Conservation (phyloP, 2,113 vertebrate species). For the Centrocercus urophasianus region DNA sequence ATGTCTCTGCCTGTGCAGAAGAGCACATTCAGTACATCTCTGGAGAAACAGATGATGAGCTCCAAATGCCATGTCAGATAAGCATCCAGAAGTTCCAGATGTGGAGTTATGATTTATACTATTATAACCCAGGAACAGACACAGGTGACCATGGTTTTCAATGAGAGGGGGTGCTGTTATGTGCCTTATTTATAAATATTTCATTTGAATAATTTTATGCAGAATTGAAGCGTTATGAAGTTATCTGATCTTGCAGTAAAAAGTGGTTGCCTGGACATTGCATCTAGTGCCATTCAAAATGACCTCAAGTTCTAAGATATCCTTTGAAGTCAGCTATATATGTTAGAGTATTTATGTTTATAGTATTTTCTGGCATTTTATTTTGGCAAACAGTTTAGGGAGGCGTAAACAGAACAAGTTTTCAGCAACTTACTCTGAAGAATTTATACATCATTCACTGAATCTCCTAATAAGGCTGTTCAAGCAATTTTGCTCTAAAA, state of each 20-base stretch:
- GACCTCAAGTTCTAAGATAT: not conserved
- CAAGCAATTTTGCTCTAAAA: not conserved
- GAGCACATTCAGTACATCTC: not conserved
- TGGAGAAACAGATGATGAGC: not conserved
- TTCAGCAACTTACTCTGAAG: not conserved
- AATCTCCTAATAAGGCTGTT: not conserved
- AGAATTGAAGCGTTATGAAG: not conserved
- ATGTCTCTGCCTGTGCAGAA: not conserved
- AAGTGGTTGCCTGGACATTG: not conserved
- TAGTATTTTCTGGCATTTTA: not conserved
- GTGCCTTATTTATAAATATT: not conserved
- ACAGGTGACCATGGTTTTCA: not conserved
- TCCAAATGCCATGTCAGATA: constrained; percentile 6
- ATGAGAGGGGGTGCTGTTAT: not conserved
- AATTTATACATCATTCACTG: not conserved
- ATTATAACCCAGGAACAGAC: not conserved
- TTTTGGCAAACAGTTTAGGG: not conserved
- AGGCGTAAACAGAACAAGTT: not conserved
- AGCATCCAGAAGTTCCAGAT: not conserved
- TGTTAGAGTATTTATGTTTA: fast-evolving
- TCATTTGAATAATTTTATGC: not conserved
- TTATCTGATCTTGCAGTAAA: not conserved
- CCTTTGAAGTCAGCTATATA: fast-evolving
- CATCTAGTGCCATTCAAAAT: not conserved
- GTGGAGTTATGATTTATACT: not conserved